Evolutionary conservation across 1,140 invertebrate species (phyloP).

Genomic region (Dryas iulia): DNA sequence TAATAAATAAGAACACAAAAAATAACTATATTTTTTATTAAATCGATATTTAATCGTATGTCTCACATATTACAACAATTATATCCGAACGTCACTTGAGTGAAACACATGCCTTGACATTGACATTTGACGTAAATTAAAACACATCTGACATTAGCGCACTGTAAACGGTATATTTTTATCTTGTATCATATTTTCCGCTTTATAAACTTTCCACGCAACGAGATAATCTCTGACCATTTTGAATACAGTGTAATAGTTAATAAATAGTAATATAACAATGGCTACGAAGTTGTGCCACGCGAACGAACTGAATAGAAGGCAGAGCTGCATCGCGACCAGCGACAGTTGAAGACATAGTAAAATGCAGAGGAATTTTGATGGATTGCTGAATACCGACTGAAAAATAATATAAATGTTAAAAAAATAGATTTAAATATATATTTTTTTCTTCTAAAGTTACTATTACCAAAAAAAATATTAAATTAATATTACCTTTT

Average conservation of each 20-base stretch:
- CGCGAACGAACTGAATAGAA: slow-evolving; percentile 88
- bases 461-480: no score
- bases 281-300: slow-evolving; percentile 96
- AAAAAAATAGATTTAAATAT: neutral
- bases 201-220: slow-evolving; percentile 89
- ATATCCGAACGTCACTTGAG: neutral
- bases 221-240: slow-evolving; percentile 92
- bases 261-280: slow-evolving; percentile 91
- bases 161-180: slow-evolving; percentile 54
- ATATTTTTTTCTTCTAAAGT: no score
- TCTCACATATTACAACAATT: neutral
- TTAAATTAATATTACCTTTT: no score
- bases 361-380: slow-evolving; percentile 87
- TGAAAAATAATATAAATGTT: slow-evolving; percentile 73
- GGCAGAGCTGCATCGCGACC: slow-evolving; percentile 88
- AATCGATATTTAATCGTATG: neutral
- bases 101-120: neutral
- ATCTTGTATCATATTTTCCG: slow-evolving; percentile 86
- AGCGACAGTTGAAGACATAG: slow-evolving; percentile 87
- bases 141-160: slow-evolving; percentile 12
- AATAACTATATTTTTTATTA: neutral
- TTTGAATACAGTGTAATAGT: slow-evolving; percentile 96
- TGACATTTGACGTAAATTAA: neutral
- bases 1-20: neutral
- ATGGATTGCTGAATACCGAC: slow-evolving; percentile 94